phyloP scores from a whole-genome alignment of 2,113 vertebrate species.

The Dicrurus megarhynchus region DNA sequence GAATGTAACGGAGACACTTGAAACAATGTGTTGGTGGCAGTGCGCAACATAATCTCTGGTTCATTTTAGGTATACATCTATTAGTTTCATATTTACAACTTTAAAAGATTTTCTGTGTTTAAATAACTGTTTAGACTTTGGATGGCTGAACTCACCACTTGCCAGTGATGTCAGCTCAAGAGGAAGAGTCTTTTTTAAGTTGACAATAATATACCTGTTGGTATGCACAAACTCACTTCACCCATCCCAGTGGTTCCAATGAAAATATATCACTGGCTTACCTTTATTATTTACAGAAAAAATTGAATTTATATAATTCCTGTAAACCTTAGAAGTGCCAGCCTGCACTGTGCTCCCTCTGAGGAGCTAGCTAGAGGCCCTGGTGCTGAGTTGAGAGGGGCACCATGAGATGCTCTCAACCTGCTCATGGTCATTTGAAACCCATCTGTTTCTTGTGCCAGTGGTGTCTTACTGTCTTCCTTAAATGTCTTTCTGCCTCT shows the following conservation, averaged over 20 bases:
- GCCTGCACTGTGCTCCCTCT: fast-evolving
- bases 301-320: background rate
- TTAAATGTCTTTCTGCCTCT: background rate
- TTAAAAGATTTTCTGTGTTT: background rate
- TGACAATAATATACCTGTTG: background rate
- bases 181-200: background rate
- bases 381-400: fast-evolving
- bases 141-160: background rate
- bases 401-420: background rate
- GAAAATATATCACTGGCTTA: background rate
- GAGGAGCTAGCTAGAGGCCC: background rate
- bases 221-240: background rate
- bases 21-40: background rate
- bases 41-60: background rate
- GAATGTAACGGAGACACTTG: background rate
- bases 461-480: background rate
- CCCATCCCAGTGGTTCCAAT: background rate
- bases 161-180: background rate
- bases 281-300: background rate
- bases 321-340: background rate
- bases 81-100: background rate
- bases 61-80: background rate
- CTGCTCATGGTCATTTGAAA: background rate
- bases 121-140: background rate
- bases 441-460: background rate